Conservation (phyloP, 2,113 vertebrate genomes). For the Genyomyrus donnyi region DNA sequence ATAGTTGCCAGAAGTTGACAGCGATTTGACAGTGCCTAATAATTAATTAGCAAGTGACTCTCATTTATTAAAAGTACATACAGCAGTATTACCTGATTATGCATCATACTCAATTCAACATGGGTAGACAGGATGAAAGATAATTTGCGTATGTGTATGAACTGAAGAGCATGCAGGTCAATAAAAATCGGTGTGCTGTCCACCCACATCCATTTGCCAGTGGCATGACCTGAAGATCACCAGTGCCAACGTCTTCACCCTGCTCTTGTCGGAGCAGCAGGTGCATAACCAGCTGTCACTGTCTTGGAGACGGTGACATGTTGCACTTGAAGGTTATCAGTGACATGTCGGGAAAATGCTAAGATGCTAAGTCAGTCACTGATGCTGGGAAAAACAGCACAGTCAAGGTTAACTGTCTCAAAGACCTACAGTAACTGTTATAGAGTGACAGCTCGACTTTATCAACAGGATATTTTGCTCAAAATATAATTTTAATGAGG, state of each 20-base stretch:
- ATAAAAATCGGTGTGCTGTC: not conserved
- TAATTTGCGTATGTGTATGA: not conserved
- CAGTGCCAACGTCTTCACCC: not conserved
- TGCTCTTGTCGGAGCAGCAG: slow-evolving; percentile 3
- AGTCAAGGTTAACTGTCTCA: not conserved
- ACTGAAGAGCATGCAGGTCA: not conserved
- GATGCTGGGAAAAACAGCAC: not conserved
- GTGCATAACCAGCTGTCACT: slow-evolving; percentile 17
- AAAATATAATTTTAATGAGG: not conserved
- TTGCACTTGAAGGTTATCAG: slow-evolving; percentile 15
- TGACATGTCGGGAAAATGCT: not conserved
- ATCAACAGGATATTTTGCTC: not conserved
- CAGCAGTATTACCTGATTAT: not conserved
- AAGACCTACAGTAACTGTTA: not conserved
- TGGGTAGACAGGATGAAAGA: not conserved
- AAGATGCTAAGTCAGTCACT: slow-evolving; percentile 3
- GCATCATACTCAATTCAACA: not conserved
- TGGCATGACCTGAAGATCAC: slow-evolving; percentile 12
- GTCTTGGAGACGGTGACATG: not conserved
- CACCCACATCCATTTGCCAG: not conserved
- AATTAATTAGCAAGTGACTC: not conserved
- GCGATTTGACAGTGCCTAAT: not conserved
- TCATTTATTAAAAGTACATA: not conserved
- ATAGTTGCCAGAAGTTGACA: not conserved
- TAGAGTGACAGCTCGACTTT: not conserved